phyloP scores from a whole-genome alignment of 2,797 vertebrate species.

The Limosa lapponica region DNA sequence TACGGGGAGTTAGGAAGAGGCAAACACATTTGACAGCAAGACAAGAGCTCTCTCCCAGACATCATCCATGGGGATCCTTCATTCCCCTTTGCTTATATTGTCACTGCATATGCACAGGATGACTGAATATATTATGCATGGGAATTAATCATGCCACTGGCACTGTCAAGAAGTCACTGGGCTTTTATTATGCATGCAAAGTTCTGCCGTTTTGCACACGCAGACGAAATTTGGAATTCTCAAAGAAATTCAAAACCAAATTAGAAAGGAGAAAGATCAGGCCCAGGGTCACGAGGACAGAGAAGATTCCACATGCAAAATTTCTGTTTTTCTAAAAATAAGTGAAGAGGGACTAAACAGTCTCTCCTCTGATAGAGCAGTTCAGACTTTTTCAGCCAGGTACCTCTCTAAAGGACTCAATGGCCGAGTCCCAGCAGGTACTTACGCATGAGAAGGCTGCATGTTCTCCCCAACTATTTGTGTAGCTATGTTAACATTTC shows the following conservation, averaged over 20 bases:
- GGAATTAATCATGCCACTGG: slow-evolving; percentile 43
- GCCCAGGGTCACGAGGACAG: not conserved
- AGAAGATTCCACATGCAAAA: not conserved
- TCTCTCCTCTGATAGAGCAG: not conserved
- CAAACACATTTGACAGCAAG: slow-evolving; percentile 33
- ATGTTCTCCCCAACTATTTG: accelerated
- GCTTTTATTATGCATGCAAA: slow-evolving; percentile 21
- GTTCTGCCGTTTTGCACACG: not conserved
- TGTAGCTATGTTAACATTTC: not conserved
- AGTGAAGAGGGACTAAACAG: not conserved
- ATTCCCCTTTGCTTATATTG: slow-evolving; percentile 14
- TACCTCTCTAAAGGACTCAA: not conserved
- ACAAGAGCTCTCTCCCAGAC: slow-evolving; percentile 23
- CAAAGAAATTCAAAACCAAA: slow-evolving; percentile 1
- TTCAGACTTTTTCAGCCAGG: not conserved
- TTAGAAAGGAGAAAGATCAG: not conserved
- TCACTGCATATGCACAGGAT: slow-evolving; percentile 30
- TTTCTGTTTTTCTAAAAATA: not conserved
- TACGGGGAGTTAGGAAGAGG: not conserved
- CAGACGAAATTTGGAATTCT: not conserved
- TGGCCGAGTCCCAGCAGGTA: not conserved
- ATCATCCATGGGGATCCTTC: slow-evolving; percentile 29
- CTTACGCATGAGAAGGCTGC: accelerated
- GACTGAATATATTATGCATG: slow-evolving; percentile 43
- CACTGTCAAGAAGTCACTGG: slow-evolving; percentile 46